Evolutionary conservation across 2,888 invertebrate genomes (phyloP).

Genomic region (Phoronis australis): DNA sequence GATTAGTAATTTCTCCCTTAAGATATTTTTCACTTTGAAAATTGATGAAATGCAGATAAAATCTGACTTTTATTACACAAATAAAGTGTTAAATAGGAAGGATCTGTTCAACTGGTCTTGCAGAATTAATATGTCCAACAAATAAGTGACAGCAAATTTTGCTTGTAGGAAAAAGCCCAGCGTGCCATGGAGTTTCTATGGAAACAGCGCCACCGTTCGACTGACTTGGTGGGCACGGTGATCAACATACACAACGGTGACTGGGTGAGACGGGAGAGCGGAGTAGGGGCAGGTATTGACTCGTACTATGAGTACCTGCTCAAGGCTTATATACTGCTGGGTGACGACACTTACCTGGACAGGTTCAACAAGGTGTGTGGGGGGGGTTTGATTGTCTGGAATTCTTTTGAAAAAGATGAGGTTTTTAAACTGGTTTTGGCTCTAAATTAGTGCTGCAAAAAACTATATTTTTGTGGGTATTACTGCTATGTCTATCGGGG

Average conservation of each 20-base stretch:
- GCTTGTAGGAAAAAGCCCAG: slow-evolving; percentile 77
- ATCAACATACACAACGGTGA: slow-evolving; percentile 97
- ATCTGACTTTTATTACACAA: too few species aligned
- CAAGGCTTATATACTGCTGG: slow-evolving; percentile 90
- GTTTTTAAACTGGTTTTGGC: too few species aligned
- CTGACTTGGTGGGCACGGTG: slow-evolving; percentile 95
- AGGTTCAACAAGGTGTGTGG: slow-evolving; percentile 68
- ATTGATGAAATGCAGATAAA: too few species aligned
- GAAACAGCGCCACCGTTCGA: slow-evolving; percentile 83
- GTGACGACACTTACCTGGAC: slow-evolving; percentile 85
- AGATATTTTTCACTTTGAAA: too few species aligned
- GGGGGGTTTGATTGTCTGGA: not conserved
- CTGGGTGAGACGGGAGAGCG: slow-evolving; percentile 94
- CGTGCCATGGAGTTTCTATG: slow-evolving; percentile 95
- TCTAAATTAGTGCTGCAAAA: too few species aligned
- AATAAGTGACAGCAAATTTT: not conserved
- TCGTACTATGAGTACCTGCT: slow-evolving; percentile 98
- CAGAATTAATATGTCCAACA: not conserved
- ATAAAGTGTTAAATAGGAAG: too few species aligned
- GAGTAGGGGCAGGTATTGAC: slow-evolving; percentile 98
- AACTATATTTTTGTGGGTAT: too few species aligned
- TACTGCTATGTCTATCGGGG: too few species aligned
- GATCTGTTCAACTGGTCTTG: not conserved
- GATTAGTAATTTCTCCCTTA: too few species aligned
- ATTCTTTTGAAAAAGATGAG: too few species aligned